These are phyloP conservation scores for Diarsia dahlii DNA, from an alignment of 2,888 invertebrate species.

Conservation along the genomic window DNA sequence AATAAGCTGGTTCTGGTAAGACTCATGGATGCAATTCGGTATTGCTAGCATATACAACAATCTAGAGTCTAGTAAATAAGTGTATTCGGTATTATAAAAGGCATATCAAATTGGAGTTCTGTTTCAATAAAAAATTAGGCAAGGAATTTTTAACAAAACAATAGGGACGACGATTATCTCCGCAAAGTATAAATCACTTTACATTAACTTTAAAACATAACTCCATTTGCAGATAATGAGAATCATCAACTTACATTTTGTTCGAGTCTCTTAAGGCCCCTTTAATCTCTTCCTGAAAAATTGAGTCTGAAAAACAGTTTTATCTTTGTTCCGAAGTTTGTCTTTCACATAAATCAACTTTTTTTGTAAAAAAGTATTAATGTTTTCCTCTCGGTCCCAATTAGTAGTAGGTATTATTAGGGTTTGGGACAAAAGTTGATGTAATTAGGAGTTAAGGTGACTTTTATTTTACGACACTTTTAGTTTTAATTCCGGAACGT, in stretches of 20 bases:
- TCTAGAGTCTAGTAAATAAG: too few relatives aligned
- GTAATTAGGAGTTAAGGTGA: constrained; percentile 1
- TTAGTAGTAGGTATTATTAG: constrained; percentile 25
- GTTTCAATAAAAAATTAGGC: background rate
- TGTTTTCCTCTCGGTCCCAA: constrained; percentile 18
- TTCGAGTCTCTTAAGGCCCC: constrained; percentile 16
- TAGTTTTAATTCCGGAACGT: constrained; percentile 5
- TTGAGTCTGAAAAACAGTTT: constrained; percentile 38
- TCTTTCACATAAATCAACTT: constrained; percentile 41
- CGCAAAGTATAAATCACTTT: background rate
- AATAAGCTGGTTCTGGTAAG: too few relatives aligned
- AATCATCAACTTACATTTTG: constrained; percentile 29
- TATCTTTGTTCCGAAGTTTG: constrained; percentile 37
- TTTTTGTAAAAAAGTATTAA: constrained; percentile 27
- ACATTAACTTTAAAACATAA: constrained; percentile 11
- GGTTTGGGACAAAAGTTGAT: background rate
- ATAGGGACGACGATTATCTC: background rate
- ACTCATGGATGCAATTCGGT: background rate
- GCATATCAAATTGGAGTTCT: background rate
- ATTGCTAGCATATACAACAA: too few relatives aligned
- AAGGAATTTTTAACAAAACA: background rate
- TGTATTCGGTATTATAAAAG: too few relatives aligned
- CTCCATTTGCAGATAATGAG: constrained; percentile 12
- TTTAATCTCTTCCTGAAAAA: constrained; percentile 39
- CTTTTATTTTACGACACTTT: constrained; percentile 24